Evolutionary conservation across 1,140 invertebrate species (phyloP).

Genomic region (Anthonomus grandis): DNA sequence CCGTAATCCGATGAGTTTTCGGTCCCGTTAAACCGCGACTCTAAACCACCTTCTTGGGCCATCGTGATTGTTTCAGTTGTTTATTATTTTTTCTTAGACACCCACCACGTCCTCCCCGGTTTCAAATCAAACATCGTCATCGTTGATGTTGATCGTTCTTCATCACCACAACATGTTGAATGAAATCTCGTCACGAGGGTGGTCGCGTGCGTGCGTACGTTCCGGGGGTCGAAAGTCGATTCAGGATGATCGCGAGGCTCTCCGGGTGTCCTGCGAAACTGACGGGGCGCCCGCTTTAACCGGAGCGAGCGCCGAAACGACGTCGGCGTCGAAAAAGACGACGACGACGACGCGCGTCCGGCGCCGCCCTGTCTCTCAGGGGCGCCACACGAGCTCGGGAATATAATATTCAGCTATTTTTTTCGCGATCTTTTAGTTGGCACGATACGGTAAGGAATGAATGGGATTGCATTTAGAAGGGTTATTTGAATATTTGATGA

Average conservation of each 20-base stretch:
- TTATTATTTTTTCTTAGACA: constrained; percentile 6
- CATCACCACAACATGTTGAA: not conserved
- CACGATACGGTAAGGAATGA: constrained; percentile 12
- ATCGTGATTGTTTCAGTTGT: constrained; percentile 9
- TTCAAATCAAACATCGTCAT: constrained; percentile 12
- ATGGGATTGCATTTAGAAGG: constrained; percentile 13
- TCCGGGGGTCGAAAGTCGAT: not conserved
- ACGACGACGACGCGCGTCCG: constrained; percentile 28
- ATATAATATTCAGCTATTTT: constrained; percentile 3
- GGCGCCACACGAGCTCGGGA: constrained; percentile 21
- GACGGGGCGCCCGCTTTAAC: constrained; percentile 22
- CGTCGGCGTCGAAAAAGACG: constrained; percentile 31
- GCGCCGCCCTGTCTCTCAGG: constrained; percentile 34
- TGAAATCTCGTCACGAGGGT: not conserved
- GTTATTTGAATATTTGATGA: not conserved
- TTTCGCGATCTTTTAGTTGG: not conserved
- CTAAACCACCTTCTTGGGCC: constrained; percentile 10
- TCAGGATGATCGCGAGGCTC: not conserved
- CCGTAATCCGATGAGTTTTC: constrained; percentile 17
- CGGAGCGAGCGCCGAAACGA: constrained; percentile 27
- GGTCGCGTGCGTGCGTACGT: not conserved
- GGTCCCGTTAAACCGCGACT: constrained; percentile 33
- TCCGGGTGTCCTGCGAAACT: constrained; percentile 6
- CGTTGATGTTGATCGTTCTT: constrained; percentile 19
- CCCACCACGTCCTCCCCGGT: too few species aligned